These are phyloP conservation scores for Drosophila suboccidentalis DNA, from an alignment of 2,888 invertebrate species.

Conservation along the genomic window DNA sequence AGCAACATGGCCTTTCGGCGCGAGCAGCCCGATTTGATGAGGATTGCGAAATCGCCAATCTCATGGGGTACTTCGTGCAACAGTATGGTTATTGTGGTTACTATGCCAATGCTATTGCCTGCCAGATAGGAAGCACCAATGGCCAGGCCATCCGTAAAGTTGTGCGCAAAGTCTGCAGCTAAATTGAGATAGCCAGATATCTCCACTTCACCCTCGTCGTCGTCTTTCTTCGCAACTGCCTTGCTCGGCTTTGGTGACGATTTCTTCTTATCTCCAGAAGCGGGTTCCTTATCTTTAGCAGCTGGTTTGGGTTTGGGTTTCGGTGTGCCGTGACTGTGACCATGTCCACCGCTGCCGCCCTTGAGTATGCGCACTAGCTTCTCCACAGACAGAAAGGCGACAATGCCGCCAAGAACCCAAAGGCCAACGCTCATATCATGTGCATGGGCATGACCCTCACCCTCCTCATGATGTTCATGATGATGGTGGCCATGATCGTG, in stretches of 20 bases:
- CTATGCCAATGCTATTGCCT: constrained; percentile 93
- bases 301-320: constrained; percentile 64
- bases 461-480: constrained; percentile 76
- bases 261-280: constrained; percentile 73
- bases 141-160: constrained; percentile 99
- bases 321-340: constrained; percentile 75
- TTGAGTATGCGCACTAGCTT: constrained; percentile 95
- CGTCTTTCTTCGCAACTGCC: constrained; percentile 82
- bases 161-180: constrained; percentile 99
- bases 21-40: constrained; percentile 98
- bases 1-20: constrained; percentile 97
- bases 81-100: constrained; percentile 98
- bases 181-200: constrained; percentile 97
- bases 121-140: constrained; percentile 99
- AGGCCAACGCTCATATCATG: constrained; percentile 97
- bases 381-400: constrained; percentile 96
- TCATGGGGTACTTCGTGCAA: constrained; percentile 99
- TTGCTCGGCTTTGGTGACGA: constrained; percentile 84
- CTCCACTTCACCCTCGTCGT: constrained; percentile 87
- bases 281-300: constrained; percentile 46
- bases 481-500: constrained; percentile 83
- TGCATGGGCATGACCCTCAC: constrained; percentile 87
- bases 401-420: constrained; percentile 97
- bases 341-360: constrained; percentile 90
- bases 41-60: constrained; percentile 99